Evolutionary conservation across 1,140 invertebrate species (phyloP), one percentile per base, ranked within the genome.

Genomic region (Zaprionus inermis): DNA sequence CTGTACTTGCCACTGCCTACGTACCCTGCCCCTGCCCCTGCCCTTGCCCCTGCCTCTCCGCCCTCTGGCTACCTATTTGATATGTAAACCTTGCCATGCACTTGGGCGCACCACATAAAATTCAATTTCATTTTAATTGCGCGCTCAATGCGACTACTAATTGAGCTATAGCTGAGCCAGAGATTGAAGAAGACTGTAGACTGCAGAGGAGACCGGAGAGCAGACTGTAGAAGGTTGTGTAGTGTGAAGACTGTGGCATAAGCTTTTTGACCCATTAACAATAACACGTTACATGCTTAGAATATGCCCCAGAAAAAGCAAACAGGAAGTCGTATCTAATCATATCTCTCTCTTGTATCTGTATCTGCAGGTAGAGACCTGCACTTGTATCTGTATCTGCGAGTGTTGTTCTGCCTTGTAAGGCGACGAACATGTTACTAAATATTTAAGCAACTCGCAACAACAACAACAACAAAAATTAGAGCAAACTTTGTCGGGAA

Each of bases 101-200:
- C 69, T 76, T 77, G 63, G 74, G 77, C 75, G 75, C 78, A 59
- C 72, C 54, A 74, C 76, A 88, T 89, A 83, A 88, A 88, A 88
- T 88, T 88, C 82, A 88, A 88, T 83, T 89, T 88, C 75, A 79
- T 89, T 88, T 88, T 88, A 88, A 88, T 88, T 88, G 83, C 84
- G 77, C 80, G 75, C 83, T 71, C 67, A 76, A 72, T 67, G 59
- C 72, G 83, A 89, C 83, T 88, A 59, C 79, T 83, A 88, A 88
- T 88, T 88, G 80, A 88, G 84, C 78, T 75, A 77, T 71, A 76
- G 54, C 10, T 28, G 24, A 28, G 9, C 30, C 9, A 7, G 0
- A 32, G 30, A 49, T 18, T 11, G n/a, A 16, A n/a, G 18, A 49
- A 49, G 9, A 18, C 14, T 38, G n/a, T 7, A 49, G 9, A 20